Evolutionary conservation across 2,113 vertebrate species (phyloP), one percentile per base, ranked within the genome.

Genomic region (Tricholaema leucomelas): DNA sequence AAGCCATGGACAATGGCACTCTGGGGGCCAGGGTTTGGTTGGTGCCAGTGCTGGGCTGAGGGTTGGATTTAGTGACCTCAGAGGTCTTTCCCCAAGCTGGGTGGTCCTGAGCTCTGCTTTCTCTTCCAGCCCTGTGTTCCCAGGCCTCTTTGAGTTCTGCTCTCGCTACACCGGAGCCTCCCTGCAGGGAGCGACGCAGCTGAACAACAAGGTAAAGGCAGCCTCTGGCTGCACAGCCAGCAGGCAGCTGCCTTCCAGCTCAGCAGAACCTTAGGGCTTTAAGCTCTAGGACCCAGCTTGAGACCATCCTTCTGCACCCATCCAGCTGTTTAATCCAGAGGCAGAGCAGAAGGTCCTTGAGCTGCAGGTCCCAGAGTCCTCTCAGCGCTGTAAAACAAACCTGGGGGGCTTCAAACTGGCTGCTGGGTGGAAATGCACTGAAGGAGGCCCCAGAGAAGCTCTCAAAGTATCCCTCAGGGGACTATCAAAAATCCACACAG

Each of bases 131-230:
- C 99, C 99, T 3, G 99, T 99, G 81, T 99, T 99, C 95, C 99
- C 99, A 33, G 99, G 99, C 63, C 98, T 99, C 40, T 99, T 99
- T 94, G 99, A 99, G 72, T 99, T 99, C 91, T 99, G 99, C 84
- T 99, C 99, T 79, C 98, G 99, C 87, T 99, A 99, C 91, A 99
- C 99, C 1, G 99, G 99, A 13, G 99, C 99, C 23, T 99, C 99
- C 52, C 97, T 99, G 74, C 99, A 99, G 82, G 99, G 99, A 97
- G 99, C 99, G 11, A 99, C 99, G 5, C 99, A 99, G 86, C 98
- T 99, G 90, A 99, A 99, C 96, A 99, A 99, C 96, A 99, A 99
- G 99, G 99, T 99, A 86, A 76, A 6, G 0, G 28, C 5, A 4
- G 35, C 23, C 23, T 54, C 31, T 9, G 23, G 36, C 78, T 46